Base-by-base conservation (phyloP, 1,140 invertebrate species). In the Drosophila tsacasi region DNA sequence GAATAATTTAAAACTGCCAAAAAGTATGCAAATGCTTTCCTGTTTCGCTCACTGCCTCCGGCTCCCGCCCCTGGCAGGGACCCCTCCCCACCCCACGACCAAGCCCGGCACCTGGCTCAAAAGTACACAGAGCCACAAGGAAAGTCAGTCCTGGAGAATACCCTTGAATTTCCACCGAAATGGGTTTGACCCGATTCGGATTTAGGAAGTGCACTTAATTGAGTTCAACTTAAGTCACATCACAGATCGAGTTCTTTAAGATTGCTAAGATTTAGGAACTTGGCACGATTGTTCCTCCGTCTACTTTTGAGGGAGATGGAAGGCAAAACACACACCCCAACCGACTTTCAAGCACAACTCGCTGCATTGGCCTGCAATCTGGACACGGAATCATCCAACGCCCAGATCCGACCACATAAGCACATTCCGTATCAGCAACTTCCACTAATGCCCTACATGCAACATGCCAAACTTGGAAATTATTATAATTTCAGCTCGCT, bases 1-100 rank as follows among this genome's bases (percentile, higher is more conserved):
- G 85, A 89, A 87, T 87, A 87, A 87, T 89, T 87, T 81, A 87
- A 87, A 84, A 69, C 65, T 77, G 52, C 81, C 84, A 84, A 90
- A 87, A 90, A 84, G 85, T 89, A 90, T 87, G 84, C 77, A 90
- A 87, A 87, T 87, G 77, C 67, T 72, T 74, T 62, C 37, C 25
- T 25, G 40, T 44, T 64, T 35, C 49, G 25, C 52, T 46, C 37
- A 25, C 12, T 50, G 15, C 19, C 55, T 23, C 35, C 58, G 57
- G 49, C 49, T 32, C 44, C 35, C 30, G 21, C 25, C 25, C 55
- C 27, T 21, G 39, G 72, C 44, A 25, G 50, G 47, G 25, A 23
- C 35, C 42, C 8, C 19, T 23, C 15, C 13, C 15, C 44, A 7
- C 9, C 17, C 21, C n/a, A 7, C 13, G 12, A 10, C 23, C 49